These are phyloP conservation scores for Lasiurus borealis DNA, from an alignment of 2,113 vertebrate species.

Conservation along the genomic window DNA sequence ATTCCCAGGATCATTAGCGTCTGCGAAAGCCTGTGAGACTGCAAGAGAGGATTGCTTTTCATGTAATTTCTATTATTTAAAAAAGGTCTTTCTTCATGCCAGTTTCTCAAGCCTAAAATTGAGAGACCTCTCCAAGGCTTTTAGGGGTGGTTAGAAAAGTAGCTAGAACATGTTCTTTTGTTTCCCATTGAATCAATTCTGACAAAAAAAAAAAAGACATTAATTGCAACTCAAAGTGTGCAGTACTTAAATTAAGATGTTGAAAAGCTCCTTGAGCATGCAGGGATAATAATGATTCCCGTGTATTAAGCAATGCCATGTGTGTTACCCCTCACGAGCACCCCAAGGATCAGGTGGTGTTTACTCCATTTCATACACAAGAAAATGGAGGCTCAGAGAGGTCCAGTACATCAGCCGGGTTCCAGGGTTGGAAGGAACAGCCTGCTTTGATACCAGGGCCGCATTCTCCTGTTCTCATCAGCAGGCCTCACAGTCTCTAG, in stretches of 20 bases:
- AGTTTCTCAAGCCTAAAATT: conserved; percentile 61
- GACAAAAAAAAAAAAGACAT: neutral
- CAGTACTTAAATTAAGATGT: conserved; percentile 2
- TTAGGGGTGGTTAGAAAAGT: conserved; percentile 54
- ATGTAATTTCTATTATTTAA: conserved; percentile 45
- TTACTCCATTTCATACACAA: neutral
- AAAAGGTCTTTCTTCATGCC: neutral
- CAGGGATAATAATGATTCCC: neutral
- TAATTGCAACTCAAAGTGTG: conserved; percentile 22
- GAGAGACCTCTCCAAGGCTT: conserved; percentile 37
- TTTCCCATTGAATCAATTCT: conserved; percentile 42
- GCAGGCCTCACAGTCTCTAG: neutral
- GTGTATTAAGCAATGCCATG: neutral
- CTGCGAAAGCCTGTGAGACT: conserved; percentile 47
- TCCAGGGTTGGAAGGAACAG: neutral
- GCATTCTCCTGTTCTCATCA: neutral
- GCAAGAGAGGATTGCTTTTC: neutral
- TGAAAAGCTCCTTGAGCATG: conserved; percentile 19
- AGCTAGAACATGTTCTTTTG: conserved; percentile 59
- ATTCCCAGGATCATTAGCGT: conserved; percentile 10
- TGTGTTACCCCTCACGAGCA: neutral
- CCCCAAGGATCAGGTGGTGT: neutral
- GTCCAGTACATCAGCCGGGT: neutral
- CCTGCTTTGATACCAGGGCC: neutral
- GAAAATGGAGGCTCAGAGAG: neutral